These are phyloP conservation scores for Pteropus rufus DNA, from an alignment of 2,797 vertebrate genomes.

Conservation along the genomic window DNA sequence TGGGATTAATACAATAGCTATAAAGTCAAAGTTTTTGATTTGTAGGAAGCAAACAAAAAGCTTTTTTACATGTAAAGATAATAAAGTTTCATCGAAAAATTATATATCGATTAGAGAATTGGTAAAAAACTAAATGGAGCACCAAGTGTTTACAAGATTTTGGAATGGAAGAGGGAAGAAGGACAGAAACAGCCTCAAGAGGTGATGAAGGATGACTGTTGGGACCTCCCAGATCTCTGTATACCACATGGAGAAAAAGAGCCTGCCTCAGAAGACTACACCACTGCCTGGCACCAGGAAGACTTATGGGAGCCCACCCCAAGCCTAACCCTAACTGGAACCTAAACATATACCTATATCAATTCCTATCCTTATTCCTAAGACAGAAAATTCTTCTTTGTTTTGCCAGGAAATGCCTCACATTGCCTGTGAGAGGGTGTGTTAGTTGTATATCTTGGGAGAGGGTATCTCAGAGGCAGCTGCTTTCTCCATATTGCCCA, in stretches of 20 bases:
- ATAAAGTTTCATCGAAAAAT: background rate
- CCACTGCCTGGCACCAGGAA: background rate
- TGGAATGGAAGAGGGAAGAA: background rate
- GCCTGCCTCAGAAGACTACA: background rate
- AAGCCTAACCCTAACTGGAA: background rate
- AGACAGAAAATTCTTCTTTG: background rate
- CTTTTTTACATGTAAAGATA: background rate
- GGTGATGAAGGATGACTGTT: background rate
- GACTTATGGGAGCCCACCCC: background rate
- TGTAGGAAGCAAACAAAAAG: background rate
- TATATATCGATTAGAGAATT: background rate
- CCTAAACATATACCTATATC: background rate
- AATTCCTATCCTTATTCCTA: background rate
- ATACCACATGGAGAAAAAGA: background rate
- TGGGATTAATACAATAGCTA: background rate
- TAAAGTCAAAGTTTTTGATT: background rate
- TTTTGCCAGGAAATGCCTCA: background rate
- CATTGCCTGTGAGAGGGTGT: background rate
- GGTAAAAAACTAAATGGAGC: background rate
- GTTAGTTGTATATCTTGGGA: background rate
- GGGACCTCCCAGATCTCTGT: background rate
- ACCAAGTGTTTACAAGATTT: background rate
- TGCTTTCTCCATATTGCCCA: background rate
- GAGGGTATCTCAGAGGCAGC: background rate
- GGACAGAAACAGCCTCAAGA: background rate